A percentile compares a stretch with the other conserved stretches of the same genome.
phyloP scores from a whole-genome alignment of 1,140 invertebrate genomes.

The Homalodisca vitripennis region DNA sequence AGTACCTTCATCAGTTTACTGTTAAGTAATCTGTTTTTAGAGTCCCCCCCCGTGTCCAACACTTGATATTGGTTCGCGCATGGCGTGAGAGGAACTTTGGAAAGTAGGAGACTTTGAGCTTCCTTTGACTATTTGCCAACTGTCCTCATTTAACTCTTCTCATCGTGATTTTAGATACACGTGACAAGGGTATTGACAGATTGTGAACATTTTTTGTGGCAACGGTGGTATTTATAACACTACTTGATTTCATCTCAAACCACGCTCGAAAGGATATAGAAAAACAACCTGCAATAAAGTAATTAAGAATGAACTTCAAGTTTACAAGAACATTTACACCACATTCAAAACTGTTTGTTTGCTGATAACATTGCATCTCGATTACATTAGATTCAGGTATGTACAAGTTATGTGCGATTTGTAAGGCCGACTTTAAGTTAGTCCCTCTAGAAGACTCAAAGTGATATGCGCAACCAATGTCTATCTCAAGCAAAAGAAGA shows the following conservation, averaged over 20 bases:
- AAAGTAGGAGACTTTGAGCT: too few relatives aligned
- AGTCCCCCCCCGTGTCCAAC: too few relatives aligned
- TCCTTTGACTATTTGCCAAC: too few relatives aligned
- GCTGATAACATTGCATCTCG: background rate
- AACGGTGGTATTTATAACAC: background rate
- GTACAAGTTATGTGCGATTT: background rate
- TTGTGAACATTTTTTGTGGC: too few relatives aligned
- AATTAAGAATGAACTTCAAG: background rate
- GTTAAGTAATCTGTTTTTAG: too few relatives aligned
- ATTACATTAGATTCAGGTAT: background rate
- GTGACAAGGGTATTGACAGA: too few relatives aligned
- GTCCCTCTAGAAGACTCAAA: background rate
- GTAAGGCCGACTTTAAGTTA: background rate
- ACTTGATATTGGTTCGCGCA: too few relatives aligned
- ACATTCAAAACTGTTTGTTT: conserved; percentile 6
- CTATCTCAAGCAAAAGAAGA: conserved; percentile 1
- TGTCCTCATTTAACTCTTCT: too few relatives aligned
- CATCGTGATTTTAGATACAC: too few relatives aligned
- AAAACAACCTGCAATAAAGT: background rate
- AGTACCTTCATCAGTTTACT: too few relatives aligned
- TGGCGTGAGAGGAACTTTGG: too few relatives aligned
- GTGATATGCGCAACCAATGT: background rate
- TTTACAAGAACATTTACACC: background rate
- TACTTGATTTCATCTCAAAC: background rate
- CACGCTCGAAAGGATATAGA: background rate